These are phyloP conservation scores for Escarpia spicata DNA, from an alignment of 2,888 invertebrate species.

Conservation along the genomic window DNA sequence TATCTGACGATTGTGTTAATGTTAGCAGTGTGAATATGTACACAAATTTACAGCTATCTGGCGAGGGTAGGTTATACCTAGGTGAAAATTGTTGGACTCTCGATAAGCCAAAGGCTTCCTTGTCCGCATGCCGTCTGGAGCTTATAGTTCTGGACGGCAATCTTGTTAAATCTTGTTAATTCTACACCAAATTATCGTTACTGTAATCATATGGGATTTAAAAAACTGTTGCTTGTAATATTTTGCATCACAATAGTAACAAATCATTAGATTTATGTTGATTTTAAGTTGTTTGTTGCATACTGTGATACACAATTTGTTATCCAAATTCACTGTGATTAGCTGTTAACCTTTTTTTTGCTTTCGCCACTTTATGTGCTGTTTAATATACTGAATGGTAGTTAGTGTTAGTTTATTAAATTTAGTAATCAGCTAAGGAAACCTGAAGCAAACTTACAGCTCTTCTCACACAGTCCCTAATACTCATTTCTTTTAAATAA, in stretches of 20 bases:
- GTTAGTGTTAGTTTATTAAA: background rate
- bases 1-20: too few relatives aligned
- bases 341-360: background rate
- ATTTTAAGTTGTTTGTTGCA: background rate
- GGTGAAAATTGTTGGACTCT: too few relatives aligned
- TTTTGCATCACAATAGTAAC: background rate
- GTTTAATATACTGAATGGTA: background rate
- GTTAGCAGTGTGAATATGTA: too few relatives aligned
- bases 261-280: background rate
- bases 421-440: conserved; percentile 1
- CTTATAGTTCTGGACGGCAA: too few relatives aligned
- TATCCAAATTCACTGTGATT: background rate
- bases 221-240: background rate
- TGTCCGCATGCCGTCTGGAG: too few relatives aligned
- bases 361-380: background rate
- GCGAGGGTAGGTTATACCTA: too few relatives aligned
- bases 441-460: background rate
- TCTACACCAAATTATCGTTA: background rate
- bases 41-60: too few relatives aligned
- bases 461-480: background rate
- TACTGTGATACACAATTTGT: background rate
- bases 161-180: background rate
- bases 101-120: too few relatives aligned
- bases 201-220: background rate
- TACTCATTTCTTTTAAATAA: background rate